Percentiles rank a stretch among this genome's conserved stretches.
Conservation (phyloP, 2,797 vertebrate species). For the Falco rusticolus region DNA sequence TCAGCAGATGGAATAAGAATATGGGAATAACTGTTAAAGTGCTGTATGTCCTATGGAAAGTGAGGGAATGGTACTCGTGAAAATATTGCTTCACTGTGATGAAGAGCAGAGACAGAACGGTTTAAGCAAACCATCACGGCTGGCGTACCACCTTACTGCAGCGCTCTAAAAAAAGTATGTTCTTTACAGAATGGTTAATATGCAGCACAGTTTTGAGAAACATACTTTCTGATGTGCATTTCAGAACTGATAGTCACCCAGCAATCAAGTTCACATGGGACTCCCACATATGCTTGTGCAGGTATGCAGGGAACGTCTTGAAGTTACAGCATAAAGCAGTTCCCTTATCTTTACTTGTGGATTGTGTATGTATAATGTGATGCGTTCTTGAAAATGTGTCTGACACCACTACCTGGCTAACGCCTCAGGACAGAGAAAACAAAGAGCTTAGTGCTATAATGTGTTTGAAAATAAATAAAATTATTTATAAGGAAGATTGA, state of each 20-base stretch:
- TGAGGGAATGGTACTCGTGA: background rate
- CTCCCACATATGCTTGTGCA: background rate
- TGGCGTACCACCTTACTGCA: too few relatives aligned
- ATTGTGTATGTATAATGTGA: conserved; percentile 30
- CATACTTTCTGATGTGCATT: background rate
- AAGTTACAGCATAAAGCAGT: background rate
- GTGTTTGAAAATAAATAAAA: conserved; percentile 61
- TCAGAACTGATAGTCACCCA: background rate
- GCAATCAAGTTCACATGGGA: background rate
- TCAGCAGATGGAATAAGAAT: conserved; percentile 25
- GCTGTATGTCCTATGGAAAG: conserved; percentile 10
- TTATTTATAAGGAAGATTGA: conserved; percentile 60
- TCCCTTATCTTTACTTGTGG: background rate
- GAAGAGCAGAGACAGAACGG: background rate
- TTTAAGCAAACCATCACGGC: background rate
- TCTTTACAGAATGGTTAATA: background rate
- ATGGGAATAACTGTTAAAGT: conserved; percentile 1
- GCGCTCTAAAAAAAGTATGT: background rate
- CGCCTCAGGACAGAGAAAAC: conserved; percentile 20
- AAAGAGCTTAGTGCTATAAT: background rate
- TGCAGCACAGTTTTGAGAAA: background rate
- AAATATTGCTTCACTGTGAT: background rate
- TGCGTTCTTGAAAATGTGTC: background rate
- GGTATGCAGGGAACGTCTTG: background rate
- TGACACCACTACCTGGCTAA: background rate